Evolutionary conservation across 2,113 vertebrate genomes (phyloP).

Genomic region (Emberiza fucata): DNA sequence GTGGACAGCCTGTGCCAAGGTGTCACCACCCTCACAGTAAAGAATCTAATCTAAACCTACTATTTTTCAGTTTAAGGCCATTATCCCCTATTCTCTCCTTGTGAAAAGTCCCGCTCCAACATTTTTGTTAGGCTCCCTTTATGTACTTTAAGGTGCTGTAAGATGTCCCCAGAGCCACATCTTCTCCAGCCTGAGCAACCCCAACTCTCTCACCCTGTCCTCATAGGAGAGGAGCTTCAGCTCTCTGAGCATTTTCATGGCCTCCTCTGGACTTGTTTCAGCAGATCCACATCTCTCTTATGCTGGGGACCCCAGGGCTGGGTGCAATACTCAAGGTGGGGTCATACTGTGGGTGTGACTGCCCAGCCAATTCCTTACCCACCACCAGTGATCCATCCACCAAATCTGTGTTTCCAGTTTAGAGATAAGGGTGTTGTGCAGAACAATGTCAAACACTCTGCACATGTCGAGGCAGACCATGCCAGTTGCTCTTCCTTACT

Average conservation of each 20-base stretch:
- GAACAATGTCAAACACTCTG: accelerated
- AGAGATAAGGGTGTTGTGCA: too few species aligned
- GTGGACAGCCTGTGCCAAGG: neutral
- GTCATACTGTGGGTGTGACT: neutral
- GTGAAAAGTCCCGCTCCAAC: neutral
- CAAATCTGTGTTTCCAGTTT: neutral
- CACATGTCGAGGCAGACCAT: neutral
- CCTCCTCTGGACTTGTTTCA: neutral
- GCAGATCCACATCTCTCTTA: neutral
- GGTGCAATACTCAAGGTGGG: neutral
- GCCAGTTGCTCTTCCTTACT: neutral
- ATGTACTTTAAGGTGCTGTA: neutral
- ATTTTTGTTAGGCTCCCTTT: neutral
- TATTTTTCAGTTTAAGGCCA: neutral
- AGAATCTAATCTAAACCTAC: neutral
- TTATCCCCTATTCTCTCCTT: neutral
- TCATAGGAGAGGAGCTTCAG: neutral
- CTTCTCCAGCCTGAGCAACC: neutral
- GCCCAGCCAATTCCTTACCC: neutral
- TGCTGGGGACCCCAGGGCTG: neutral
- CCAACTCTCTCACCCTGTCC: neutral
- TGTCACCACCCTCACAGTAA: neutral
- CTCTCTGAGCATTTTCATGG: neutral
- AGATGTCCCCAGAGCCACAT: neutral
- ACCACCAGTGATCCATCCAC: neutral